A percentile compares a stretch with the other conserved stretches of the same genome.
Evolutionary conservation across 2,113 vertebrate species (phyloP).

Genomic region (Jacana jacana): DNA sequence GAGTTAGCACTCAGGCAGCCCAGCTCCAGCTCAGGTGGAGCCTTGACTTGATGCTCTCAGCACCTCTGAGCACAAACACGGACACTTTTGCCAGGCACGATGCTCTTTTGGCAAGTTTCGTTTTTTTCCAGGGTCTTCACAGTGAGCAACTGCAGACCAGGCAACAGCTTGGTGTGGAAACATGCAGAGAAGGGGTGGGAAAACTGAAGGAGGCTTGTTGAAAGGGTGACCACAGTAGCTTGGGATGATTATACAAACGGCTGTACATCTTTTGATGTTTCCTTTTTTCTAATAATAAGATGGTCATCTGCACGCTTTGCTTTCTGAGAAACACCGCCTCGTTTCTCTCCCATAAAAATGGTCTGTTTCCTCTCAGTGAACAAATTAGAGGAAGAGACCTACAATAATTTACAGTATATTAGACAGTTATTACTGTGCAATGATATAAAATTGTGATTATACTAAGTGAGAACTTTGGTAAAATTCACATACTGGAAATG

Average conservation of each 20-base stretch:
- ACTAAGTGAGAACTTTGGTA: neutral
- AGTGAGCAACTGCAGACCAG: neutral
- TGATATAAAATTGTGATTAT: conserved; percentile 17
- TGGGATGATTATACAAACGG: conserved; percentile 23
- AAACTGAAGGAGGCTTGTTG: neutral
- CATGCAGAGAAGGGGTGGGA: conserved; percentile 13
- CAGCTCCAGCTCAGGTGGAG: neutral
- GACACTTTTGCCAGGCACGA: neutral
- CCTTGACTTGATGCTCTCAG: neutral
- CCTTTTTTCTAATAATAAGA: conserved; percentile 40
- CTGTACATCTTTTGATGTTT: conserved; percentile 40
- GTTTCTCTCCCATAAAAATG: conserved; percentile 37
- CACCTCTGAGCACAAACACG: fast-evolving
- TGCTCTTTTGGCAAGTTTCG: neutral
- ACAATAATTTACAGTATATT: conserved; percentile 38
- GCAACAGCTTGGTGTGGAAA: neutral
- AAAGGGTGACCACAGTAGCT: conserved; percentile 17
- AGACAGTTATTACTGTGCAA: conserved; percentile 42
- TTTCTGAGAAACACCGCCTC: conserved; percentile 30
- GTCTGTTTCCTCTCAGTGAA: conserved; percentile 9
- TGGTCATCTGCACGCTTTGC: conserved; percentile 28
- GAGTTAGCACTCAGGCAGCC: neutral
- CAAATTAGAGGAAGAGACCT: conserved; percentile 22
- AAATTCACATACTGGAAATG: conserved; percentile 18
- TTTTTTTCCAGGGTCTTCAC: neutral